These are phyloP conservation scores for Palythoa caribaeorum DNA, from an alignment of 92 coral and sea anemone genomes.

Conservation along the genomic window DNA sequence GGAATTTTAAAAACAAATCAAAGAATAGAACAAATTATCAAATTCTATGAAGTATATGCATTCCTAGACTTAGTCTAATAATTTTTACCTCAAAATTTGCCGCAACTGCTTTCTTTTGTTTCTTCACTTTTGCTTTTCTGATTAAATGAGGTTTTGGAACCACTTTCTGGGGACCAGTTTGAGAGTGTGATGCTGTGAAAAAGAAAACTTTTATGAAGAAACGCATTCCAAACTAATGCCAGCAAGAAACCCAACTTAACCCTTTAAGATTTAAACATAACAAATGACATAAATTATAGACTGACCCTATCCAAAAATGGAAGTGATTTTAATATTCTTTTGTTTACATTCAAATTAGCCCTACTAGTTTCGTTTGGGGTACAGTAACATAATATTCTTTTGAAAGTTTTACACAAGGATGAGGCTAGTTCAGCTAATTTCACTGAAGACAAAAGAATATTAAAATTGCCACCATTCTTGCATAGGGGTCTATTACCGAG, in stretches of 20 bases:
- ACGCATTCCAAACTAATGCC: neutral
- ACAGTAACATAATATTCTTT: too few species aligned
- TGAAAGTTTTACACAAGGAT: too few species aligned
- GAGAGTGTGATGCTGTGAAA: slow-evolving; percentile 77
- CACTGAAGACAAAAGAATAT: too few species aligned
- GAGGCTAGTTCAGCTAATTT: too few species aligned
- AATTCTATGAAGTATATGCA: neutral
- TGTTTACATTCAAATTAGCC: too few species aligned
- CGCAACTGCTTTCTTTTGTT: slow-evolving; percentile 77
- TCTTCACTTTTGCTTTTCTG: slow-evolving; percentile 85
- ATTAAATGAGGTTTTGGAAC: slow-evolving; percentile 89
- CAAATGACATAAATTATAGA: neutral
- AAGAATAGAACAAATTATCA: neutral
- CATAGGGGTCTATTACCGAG: too few species aligned
- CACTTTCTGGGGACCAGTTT: slow-evolving; percentile 76
- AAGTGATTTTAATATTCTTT: too few species aligned
- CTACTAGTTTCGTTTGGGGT: too few species aligned
- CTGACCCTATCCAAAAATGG: too few species aligned
- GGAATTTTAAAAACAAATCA: too few species aligned
- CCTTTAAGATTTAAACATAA: neutral
- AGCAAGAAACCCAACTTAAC: neutral
- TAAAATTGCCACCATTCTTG: too few species aligned
- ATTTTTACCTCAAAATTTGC: slow-evolving; percentile 90
- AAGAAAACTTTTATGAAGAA: neutral
- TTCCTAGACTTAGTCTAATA: too few species aligned